Base-by-base conservation (phyloP, 2,797 vertebrate species). In the Melanotaenia trifasciata region DNA sequence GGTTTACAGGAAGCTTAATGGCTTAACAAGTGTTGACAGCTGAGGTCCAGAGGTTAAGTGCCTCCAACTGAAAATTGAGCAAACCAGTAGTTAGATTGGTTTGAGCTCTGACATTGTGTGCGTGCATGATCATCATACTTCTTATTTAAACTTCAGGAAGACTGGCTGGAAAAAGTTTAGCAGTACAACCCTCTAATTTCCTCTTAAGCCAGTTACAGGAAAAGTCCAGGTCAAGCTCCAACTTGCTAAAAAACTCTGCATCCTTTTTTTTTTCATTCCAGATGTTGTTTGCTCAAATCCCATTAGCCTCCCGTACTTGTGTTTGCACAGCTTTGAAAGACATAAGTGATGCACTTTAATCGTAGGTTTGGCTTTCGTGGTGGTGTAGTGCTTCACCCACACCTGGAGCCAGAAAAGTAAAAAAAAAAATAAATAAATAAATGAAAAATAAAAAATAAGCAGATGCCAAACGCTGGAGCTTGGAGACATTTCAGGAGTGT, bases 31-130 rank as follows among this genome's bases (percentile, higher is more conserved):
- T 54, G 70, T 81, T 87, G 92, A 90, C 90, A 88, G 88, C 83
- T 38, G 70, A 84, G 84, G 90, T 87, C 78, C 70, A 80, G 80
- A 88, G 92, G 92, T 91, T 90, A 93, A 93, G 90, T 92, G 89
- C 84, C 78, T 86, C 82, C 70, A 79, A 87, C 80, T 86, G 88
- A 88, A 91, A 88, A 88, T 66, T 80, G 83, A 90, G 84, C 74
- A 70, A 7, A 58, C 73, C 89, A 88, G 87, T 89, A 88, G 81
- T 64, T 62, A 56, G 83, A 88, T 81, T 82, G 85, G 73, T 75
- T 20, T 51, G 57, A 70, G 74, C 70, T 65, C 38, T 58, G 58
- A 83, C 76, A 76, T 76, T 73, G 60, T 78, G 35, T 13, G 32
- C 18, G 50, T 5, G 10, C 3, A 24, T 24, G 61, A 54, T 72